Conservation (phyloP, 2,113 vertebrate species). For the Leptobrachium leishanense region DNA sequence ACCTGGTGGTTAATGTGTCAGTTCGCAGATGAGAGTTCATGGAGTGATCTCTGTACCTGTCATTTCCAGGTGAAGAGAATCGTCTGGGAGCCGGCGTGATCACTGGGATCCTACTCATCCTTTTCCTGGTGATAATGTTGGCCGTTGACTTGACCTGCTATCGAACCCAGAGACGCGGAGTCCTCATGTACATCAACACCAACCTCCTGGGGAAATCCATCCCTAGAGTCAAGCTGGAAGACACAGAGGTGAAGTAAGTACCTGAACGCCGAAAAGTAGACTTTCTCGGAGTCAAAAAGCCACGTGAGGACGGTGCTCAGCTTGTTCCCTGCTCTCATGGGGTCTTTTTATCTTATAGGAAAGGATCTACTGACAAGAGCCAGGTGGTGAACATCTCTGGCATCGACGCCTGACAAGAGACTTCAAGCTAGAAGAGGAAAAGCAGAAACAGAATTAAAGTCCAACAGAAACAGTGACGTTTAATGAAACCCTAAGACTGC, state of each 20-base stretch:
- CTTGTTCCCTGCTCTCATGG: background rate
- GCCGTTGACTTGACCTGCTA: slow-evolving; percentile 73
- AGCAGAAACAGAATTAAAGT: no score
- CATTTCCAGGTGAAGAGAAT: slow-evolving; percentile 21
- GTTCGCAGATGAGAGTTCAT: background rate
- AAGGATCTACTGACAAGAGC: slow-evolving; percentile 11
- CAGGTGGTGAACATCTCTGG: slow-evolving; percentile 35
- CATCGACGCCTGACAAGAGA: slow-evolving; percentile 18
- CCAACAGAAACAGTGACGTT: no score
- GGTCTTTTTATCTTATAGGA: slow-evolving; percentile 6
- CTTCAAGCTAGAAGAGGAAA: no score
- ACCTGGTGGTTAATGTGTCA: no score
- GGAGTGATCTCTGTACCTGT: background rate
- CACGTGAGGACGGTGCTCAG: background rate
- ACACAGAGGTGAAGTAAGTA: slow-evolving; percentile 57
- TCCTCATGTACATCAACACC: slow-evolving; percentile 68
- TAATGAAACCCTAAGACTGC: no score
- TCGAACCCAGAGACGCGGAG: slow-evolving; percentile 70
- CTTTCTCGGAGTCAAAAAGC: background rate
- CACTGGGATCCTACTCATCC: slow-evolving; percentile 67
- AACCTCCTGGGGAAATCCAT: slow-evolving; percentile 66
- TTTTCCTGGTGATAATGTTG: slow-evolving; percentile 70
- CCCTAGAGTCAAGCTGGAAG: slow-evolving; percentile 62
- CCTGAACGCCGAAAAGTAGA: background rate
- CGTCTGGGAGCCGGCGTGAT: slow-evolving; percentile 68